A percentile compares a stretch with the other conserved stretches of the same genome.
Conservation (phyloP, 2,113 vertebrate genomes). For the Triplophysa siluroides region DNA sequence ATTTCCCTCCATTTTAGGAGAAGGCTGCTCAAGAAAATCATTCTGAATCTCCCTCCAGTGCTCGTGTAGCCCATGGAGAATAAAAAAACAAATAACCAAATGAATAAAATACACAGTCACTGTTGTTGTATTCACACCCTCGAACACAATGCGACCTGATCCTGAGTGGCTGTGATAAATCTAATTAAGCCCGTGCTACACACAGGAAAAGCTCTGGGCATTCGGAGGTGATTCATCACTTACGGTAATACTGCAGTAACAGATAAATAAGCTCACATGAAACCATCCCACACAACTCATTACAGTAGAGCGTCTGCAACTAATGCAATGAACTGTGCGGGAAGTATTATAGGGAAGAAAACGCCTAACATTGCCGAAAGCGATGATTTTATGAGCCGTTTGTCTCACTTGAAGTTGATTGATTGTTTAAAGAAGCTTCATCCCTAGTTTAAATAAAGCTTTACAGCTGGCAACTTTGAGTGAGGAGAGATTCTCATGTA, state of each 20-base stretch:
- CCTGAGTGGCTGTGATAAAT: constrained; percentile 40
- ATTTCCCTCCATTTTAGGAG: neutral
- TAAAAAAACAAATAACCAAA: constrained; percentile 6
- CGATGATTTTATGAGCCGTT: neutral
- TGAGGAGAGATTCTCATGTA: neutral
- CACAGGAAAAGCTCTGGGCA: constrained; percentile 17
- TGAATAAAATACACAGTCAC: constrained; percentile 22
- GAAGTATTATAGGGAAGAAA: constrained; percentile 3
- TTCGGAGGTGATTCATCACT: constrained; percentile 42
- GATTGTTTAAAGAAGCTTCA: neutral
- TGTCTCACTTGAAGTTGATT: constrained; percentile 5
- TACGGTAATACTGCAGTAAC: constrained; percentile 18
- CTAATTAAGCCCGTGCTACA: constrained; percentile 24
- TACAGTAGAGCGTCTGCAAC: constrained; percentile 3
- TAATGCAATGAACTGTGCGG: constrained; percentile 13
- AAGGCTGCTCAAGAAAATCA: neutral
- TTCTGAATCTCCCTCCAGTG: neutral
- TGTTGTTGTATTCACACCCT: constrained; percentile 21
- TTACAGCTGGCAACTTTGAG: neutral
- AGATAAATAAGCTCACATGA: constrained; percentile 45
- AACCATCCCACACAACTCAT: constrained; percentile 38
- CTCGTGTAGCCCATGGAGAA: neutral
- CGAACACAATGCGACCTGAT: constrained; percentile 26
- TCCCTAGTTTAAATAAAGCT: constrained; percentile 10
- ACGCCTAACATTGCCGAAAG: neutral